Base-by-base conservation (phyloP, 2,797 vertebrate species). In the Etheostoma nigrum region DNA sequence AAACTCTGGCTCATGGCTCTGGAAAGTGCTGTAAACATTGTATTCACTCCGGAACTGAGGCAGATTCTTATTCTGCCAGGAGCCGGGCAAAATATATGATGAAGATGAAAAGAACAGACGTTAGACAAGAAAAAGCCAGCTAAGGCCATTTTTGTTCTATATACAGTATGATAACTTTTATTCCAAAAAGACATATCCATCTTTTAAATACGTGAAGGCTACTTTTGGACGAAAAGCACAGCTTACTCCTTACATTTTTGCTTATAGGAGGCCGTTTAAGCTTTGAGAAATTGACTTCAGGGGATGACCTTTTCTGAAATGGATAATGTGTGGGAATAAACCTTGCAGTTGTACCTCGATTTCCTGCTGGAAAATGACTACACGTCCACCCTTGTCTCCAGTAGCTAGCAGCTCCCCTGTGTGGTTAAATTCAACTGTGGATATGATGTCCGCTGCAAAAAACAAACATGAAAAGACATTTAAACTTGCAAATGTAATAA, bases 11-110 rank as follows among this genome's bases (percentile, higher is more conserved):
- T 99, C 98, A 72, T 99, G 98, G 95, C 98, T 99, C 96, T 99
- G 98, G 95, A 99, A 99, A 93, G 98, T 99, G 96, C 98, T 99
- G 96, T 99, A 99, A 96, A 99, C 98, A 94, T 98, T 99, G 93
- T 99, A 99, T 92, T 99, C 98, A 84, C 98, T 97, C 86, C 98
- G 96, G 92, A 95, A 97, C 94, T 97, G 97, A 85, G 96, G 96
- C 89, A 94, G 96, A 88, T 92, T 97, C 95, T 98, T 99, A 92
- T 97, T 98, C 97, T 98, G 95, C 13, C 5, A 14, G 21, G 59
- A 76, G 25, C 5, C 36, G 12, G 4, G 45, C 0, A 47, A 53
- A 51, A 78, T 9, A 68, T 44, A 45, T 74, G 54, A 59, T 16
- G 61, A 33, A 36, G 67, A 67, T 6, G 7, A 19, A 59, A 74